A percentile compares a stretch with the other conserved stretches of the same genome.
These are phyloP conservation scores for Dromas ardeola DNA, from an alignment of 2,113 vertebrate genomes.

Conservation along the genomic window DNA sequence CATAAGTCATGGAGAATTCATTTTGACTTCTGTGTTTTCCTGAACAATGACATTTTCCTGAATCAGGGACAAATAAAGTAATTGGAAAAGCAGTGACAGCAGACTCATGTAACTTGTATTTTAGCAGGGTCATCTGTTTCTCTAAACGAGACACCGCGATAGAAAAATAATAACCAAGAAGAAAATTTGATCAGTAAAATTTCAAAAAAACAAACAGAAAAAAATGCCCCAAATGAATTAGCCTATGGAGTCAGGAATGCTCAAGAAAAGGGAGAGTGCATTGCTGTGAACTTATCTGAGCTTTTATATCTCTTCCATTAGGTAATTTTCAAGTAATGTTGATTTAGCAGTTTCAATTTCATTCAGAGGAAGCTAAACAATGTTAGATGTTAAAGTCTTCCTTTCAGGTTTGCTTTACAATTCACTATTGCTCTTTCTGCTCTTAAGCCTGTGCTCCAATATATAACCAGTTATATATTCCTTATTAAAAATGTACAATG, in stretches of 20 bases:
- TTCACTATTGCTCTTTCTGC: constrained; percentile 24
- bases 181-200: background rate
- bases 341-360: constrained; percentile 63
- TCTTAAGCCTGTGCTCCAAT: constrained; percentile 24
- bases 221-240: background rate
- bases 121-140: constrained; percentile 44
- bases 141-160: background rate
- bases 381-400: constrained; percentile 41
- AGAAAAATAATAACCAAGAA: constrained; percentile 17
- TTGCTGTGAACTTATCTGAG: constrained; percentile 7
- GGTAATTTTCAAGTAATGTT: constrained; percentile 64
- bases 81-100: constrained; percentile 23
- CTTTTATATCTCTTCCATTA: constrained; percentile 33
- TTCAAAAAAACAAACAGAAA: background rate
- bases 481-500: constrained; percentile 69
- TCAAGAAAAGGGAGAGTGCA: background rate
- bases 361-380: constrained; percentile 60
- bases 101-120: background rate
- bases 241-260: background rate
- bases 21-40: constrained; percentile 48
- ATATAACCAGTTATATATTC: constrained; percentile 26
- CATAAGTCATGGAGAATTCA: background rate
- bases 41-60: constrained; percentile 56
- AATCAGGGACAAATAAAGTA: constrained; percentile 22
- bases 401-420: constrained; percentile 60